A percentile compares a stretch with the other conserved stretches of the same genome.
Evolutionary conservation across 2,113 vertebrate species (phyloP).

Genomic region (Petrocephalus microphthalmus): DNA sequence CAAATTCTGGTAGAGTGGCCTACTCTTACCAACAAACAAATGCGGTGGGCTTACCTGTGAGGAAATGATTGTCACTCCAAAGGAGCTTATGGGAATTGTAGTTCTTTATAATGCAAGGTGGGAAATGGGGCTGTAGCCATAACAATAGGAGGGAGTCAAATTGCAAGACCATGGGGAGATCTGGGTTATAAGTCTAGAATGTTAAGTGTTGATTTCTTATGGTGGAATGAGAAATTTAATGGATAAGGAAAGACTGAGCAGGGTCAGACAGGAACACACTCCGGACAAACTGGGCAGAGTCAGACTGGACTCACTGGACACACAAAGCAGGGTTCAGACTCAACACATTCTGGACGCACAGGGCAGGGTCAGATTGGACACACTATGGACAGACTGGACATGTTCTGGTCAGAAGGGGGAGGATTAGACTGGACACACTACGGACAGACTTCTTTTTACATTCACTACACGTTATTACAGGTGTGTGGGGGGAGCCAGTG

Average conservation of each 20-base stretch:
- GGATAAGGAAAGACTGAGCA: not conserved
- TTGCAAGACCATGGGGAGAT: not conserved
- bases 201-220: not conserved
- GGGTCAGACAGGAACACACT: not conserved
- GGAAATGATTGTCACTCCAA: not conserved
- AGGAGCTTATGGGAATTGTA: not conserved
- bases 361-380: not conserved
- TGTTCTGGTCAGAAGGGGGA: no score
- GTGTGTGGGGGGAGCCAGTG: not conserved
- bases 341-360: not conserved
- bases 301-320: not conserved
- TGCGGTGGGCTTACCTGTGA: not conserved
- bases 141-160: not conserved
- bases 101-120: not conserved
- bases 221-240: not conserved
- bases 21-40: not conserved
- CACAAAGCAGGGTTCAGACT: not conserved
- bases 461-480: not conserved
- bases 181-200: not conserved
- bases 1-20: not conserved
- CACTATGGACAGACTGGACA: no score
- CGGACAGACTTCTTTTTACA: not conserved
- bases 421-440: no score
- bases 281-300: no score
- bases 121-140: not conserved